These are phyloP conservation scores for Hirundichthys speculiger DNA, from an alignment of 2,113 vertebrate species.

Conservation along the genomic window DNA sequence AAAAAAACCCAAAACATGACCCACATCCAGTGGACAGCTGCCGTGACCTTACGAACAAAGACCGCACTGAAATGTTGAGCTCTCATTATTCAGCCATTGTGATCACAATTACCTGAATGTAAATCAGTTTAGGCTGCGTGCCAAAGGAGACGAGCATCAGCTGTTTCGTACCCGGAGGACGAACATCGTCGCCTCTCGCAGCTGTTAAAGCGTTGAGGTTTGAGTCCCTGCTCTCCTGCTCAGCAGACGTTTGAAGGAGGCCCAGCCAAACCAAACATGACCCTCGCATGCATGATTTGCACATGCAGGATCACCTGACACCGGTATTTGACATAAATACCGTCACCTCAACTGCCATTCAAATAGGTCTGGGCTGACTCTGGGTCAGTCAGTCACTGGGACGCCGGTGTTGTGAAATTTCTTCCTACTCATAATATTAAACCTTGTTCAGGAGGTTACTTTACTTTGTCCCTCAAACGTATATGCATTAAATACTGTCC, in stretches of 20 bases:
- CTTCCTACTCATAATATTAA: no score
- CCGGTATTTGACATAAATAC: constrained; percentile 45
- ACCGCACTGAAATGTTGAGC: accelerated
- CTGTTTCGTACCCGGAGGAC: background rate
- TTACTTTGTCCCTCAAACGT: no score
- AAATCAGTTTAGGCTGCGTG: accelerated
- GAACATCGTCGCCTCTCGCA: background rate
- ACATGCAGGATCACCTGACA: background rate
- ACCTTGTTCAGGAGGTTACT: no score
- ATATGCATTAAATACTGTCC: no score
- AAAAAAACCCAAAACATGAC: no score
- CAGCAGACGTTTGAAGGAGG: no score
- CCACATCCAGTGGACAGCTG: no score
- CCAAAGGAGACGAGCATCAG: background rate
- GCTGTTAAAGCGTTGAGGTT: background rate
- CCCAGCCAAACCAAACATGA: no score
- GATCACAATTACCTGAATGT: background rate
- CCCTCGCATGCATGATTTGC: background rate
- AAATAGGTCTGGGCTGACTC: constrained; percentile 54
- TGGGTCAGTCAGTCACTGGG: constrained; percentile 57
- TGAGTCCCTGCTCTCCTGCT: no score
- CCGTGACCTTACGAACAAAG: background rate
- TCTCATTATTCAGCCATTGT: background rate
- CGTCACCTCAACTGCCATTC: constrained; percentile 49
- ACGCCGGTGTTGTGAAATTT: background rate